Base-by-base conservation (phyloP, 2,888 invertebrate species). In the Chymomyza fuscimana region DNA sequence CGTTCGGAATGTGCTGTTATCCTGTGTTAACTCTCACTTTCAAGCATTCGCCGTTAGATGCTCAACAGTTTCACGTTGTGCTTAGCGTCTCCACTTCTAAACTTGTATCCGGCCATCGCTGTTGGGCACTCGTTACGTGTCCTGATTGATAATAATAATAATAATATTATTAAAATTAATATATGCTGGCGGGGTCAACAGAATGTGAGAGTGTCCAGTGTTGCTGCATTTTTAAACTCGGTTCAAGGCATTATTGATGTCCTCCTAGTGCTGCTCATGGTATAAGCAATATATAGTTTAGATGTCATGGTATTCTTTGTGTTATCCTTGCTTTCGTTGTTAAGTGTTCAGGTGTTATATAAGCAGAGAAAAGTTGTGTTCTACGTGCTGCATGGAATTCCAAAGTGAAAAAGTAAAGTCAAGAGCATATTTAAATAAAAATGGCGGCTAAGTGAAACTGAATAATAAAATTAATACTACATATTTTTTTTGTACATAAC, bases 21-120 rank as follows among this genome's bases (percentile, higher is more conserved):
- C 40, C 40, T 12, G 40, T 15, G 22, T 19, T 7, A 46, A 46
- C 40, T 46, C 40, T 46, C 40, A 46, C 40, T 46, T 46, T 46
- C 12, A 46, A 12, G 12, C 40, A 16, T 15, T n/a, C 51, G 16
- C 12, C 51, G 51, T n/a, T 51, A 19, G 54, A 9, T 54, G 54
- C 22, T 54, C 54, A 54, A 54, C 54, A 54, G 54, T 54, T 54
- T 19, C 54, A 54, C 54, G 54, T 16, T 22, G 54, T 54, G 54
- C 54, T 54, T 54, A 19, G 54, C 12, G 9, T 46, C 12, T 46
- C 12, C 40, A 46, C 12, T 46, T 46, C 12, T 12, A 12, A 32
- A 46, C 12, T 46, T 46, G 40, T 46, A 46, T 46, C 40, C 40
- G 40, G 40, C 12, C 10, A 46, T 12, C 40, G 40, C 12, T 12